Evolutionary conservation across 1,140 invertebrate species (phyloP), one percentile per base, ranked within the genome.

Genomic region (Archegozetes longisetosus): DNA sequence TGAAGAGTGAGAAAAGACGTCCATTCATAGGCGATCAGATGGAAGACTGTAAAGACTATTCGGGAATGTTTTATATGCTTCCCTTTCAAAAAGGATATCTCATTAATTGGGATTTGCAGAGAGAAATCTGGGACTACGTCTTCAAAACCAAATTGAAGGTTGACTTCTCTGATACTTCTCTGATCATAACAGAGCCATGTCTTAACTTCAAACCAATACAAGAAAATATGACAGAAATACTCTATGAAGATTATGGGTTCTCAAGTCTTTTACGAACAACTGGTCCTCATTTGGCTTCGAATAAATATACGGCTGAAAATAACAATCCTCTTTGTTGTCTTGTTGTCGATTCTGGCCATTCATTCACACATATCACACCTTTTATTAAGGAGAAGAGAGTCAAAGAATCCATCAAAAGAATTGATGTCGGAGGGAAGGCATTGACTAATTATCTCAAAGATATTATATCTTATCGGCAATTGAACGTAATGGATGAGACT

Each of bases 401-500:
- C 24, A 82, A 17, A 23, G 22, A 23, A 23, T 83, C 79, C 22
- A 83, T 89, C 55, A 73, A 80, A 64, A 79, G 95, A 64, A 84
- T 98, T 59, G 88, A 97, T 76, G 79, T 99, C 62, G 96, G 95
- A 12, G 95, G 96, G 0, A 99, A 99, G 76, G 77, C 92, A 3
- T 72, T 99, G 52, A 98, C 96, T 0, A 99, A 99, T 77, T 89
- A 98, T 74, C 74, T 99, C 32, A 98, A 98, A 71, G 95, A 98
- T 73, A 82, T 97, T 12, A 85, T 98, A 62, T 98, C 94, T 0
- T 97, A 96, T 70, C 78, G 75, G 40, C 93, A 98, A 68, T 74
- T 98, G 20, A 88, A 98, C 77, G 92, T 99, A 0, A 92, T 97
- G 87, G 94, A 98, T 71, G 96, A 99, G 74, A 97, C 93, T 0